These are phyloP conservation scores for Paracentrotus lividus DNA, from an alignment of 53 echinoderm and acorn worm species.

Conservation along the genomic window DNA sequence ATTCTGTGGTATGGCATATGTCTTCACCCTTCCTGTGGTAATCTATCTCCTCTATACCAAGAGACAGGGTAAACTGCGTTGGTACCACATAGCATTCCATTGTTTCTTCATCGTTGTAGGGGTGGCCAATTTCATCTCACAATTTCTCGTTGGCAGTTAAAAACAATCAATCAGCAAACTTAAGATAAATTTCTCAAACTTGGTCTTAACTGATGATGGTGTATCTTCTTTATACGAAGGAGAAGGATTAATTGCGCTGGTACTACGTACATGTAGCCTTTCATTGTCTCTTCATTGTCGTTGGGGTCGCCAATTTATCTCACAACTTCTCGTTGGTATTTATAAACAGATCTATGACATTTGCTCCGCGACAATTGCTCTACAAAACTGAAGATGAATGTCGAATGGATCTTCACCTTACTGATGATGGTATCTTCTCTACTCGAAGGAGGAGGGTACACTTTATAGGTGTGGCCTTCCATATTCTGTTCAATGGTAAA, in stretches of 20 bases:
- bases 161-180: too few relatives aligned
- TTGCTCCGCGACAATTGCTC: too few relatives aligned
- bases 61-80: constrained; percentile 75
- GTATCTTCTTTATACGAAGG: constrained; percentile 81
- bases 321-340: constrained; percentile 91
- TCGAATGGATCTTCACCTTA: too few relatives aligned
- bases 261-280: constrained; percentile 73
- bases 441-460: too few relatives aligned
- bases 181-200: too few relatives aligned
- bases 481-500: too few relatives aligned
- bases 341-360: too few relatives aligned
- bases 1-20: constrained; percentile 97
- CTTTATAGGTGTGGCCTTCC: too few relatives aligned
- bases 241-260: constrained; percentile 76
- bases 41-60: constrained; percentile 84
- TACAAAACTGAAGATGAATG: too few relatives aligned
- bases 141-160: constrained; percentile 85
- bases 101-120: constrained; percentile 81
- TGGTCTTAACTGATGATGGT: constrained; percentile 88
- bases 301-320: constrained; percentile 92
- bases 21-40: constrained; percentile 93
- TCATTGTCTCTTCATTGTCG: constrained; percentile 78
- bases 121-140: constrained; percentile 88
- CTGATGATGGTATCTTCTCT: too few relatives aligned
- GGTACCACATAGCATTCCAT: constrained; percentile 80